Evolutionary conservation across 2,888 invertebrate species (phyloP).

Genomic region (Eupithecia insigniata): DNA sequence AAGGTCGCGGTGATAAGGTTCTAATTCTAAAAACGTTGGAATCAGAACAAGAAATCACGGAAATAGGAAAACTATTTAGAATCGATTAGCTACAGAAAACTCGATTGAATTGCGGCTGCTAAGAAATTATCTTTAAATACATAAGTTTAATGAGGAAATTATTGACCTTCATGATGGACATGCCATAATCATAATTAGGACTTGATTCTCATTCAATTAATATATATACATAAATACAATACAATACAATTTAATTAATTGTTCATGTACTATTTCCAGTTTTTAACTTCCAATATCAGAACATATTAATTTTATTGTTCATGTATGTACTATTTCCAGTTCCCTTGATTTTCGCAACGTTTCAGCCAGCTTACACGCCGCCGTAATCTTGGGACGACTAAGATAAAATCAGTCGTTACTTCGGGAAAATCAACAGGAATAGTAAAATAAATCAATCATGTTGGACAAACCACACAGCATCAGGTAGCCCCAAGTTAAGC

Average conservation of each 20-base stretch:
- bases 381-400: too few species aligned
- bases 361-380: background rate
- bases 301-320: background rate
- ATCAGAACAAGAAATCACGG: constrained; percentile 15
- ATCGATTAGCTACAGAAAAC: constrained; percentile 10
- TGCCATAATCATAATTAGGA: background rate
- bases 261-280: too few species aligned
- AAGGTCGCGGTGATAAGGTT: constrained; percentile 9
- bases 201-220: background rate
- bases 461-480: too few species aligned
- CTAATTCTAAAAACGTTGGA: constrained; percentile 10
- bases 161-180: background rate
- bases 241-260: too few species aligned
- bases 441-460: too few species aligned
- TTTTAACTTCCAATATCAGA: background rate
- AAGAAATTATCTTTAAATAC: background rate
- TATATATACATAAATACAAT: too few species aligned
- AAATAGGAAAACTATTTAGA: constrained; percentile 26
- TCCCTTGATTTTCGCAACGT: background rate
- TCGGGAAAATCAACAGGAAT: too few species aligned
- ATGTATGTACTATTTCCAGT: background rate
- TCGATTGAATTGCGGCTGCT: background rate
- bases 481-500: too few species aligned
- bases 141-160: background rate
- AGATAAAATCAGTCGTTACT: too few species aligned